A percentile compares a stretch with the other conserved stretches of the same genome.
Evolutionary conservation across 2,797 vertebrate genomes (phyloP).

Genomic region (Gephyroberyx darwinii): DNA sequence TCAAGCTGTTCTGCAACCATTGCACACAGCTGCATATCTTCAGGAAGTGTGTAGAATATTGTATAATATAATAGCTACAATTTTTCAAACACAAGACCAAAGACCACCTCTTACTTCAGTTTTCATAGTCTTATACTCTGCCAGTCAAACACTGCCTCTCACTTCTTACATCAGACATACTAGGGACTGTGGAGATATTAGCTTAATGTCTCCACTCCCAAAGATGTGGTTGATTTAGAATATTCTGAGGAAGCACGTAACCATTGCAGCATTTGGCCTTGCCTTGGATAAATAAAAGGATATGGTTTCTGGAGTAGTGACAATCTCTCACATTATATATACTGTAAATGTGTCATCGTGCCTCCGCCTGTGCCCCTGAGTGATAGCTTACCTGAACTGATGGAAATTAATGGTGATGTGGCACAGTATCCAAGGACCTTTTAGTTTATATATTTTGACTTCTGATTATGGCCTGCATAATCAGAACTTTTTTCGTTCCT

Average conservation of each 20-base stretch:
- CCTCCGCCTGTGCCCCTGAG: conserved; percentile 44
- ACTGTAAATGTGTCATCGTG: conserved; percentile 76
- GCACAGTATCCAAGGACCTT: conserved; percentile 80
- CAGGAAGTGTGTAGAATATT: conserved; percentile 33
- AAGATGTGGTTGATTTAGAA: conserved; percentile 74
- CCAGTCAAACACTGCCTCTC: conserved; percentile 49
- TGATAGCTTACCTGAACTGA: conserved; percentile 76
- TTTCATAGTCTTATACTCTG: conserved; percentile 52
- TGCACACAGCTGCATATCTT: neutral
- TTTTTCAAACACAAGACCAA: conserved; percentile 46
- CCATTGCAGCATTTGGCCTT: conserved; percentile 62
- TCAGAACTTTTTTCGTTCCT: conserved; percentile 86
- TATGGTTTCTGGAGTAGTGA: conserved; percentile 75
- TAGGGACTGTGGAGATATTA: conserved; percentile 65
- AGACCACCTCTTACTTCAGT: conserved; percentile 39
- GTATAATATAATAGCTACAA: conserved; percentile 36
- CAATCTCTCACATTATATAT: conserved; percentile 71
- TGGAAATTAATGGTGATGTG: conserved; percentile 78
- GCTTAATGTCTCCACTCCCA: conserved; percentile 66
- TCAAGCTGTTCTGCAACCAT: too few relatives aligned
- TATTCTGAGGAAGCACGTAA: conserved; percentile 65
- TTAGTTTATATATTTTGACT: conserved; percentile 89
- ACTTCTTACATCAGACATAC: conserved; percentile 52
- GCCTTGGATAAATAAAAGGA: conserved; percentile 77
- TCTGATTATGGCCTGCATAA: conserved; percentile 87